These are phyloP conservation scores for Octonoba sinensis DNA, from an alignment of 2,888 invertebrate genomes.

Conservation along the genomic window DNA sequence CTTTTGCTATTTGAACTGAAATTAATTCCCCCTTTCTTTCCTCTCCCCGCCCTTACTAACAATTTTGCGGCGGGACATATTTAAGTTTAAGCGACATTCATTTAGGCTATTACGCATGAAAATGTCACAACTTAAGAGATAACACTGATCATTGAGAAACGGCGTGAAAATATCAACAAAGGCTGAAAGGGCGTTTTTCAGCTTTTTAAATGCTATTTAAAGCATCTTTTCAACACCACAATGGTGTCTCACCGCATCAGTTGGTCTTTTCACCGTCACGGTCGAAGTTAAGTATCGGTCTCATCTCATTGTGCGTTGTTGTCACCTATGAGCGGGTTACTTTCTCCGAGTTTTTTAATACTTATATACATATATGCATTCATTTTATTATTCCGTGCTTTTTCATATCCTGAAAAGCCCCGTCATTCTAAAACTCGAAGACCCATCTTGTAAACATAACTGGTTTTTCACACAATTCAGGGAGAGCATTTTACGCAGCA, in stretches of 20 bases:
- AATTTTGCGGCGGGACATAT: too few species aligned
- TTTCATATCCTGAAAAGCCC: neutral
- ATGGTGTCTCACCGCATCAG: slow-evolving; percentile 34
- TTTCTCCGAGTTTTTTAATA: slow-evolving; percentile 7
- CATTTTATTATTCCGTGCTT: neutral
- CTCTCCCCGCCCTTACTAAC: too few species aligned
- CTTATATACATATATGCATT: slow-evolving; percentile 13
- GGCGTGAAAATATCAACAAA: slow-evolving; percentile 14
- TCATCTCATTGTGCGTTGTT: slow-evolving; percentile 42
- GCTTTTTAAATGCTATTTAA: slow-evolving; percentile 34
- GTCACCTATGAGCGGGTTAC: slow-evolving; percentile 28
- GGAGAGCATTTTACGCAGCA: slow-evolving; percentile 11
- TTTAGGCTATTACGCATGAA: too few species aligned
- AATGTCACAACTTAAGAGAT: too few species aligned
- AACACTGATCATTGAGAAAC: neutral
- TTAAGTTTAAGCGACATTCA: too few species aligned
- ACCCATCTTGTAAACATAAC: slow-evolving; percentile 57
- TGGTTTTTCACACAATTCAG: slow-evolving; percentile 37
- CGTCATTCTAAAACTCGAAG: slow-evolving; percentile 12
- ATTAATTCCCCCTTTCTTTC: too few species aligned
- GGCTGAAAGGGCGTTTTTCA: slow-evolving; percentile 26
- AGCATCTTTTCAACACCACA: slow-evolving; percentile 16
- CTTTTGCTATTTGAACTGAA: too few species aligned
- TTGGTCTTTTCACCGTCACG: slow-evolving; percentile 33
- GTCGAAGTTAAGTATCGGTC: slow-evolving; percentile 31